Evolutionary conservation across 1,140 invertebrate genomes (phyloP), one percentile per base, ranked within the genome.

Genomic region (Caenorhabditis briggsae): DNA sequence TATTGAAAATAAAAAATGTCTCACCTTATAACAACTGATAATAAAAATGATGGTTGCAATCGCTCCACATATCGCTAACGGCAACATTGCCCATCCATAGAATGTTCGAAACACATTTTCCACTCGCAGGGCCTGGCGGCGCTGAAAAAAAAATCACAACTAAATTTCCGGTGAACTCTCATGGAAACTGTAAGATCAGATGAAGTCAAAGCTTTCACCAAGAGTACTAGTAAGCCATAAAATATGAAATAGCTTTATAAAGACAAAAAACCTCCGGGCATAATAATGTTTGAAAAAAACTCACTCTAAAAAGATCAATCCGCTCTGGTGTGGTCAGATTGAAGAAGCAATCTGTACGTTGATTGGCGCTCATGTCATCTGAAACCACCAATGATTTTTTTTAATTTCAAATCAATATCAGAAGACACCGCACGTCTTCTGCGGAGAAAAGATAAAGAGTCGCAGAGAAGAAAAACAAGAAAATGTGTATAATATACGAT

Each of bases 1-100:
- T 2, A 33, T 33, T 33, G 33, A 33, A 33, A 1, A 1, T 33
- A 1, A 3, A 33, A 33, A 25, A 48, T 70, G 0, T 20, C 46
- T 56, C 46, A 86, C 85, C 18, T 83, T 82, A 84, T 82, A 90
- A 14, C 90, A 90, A 50, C 86, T 88, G 11, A 84, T 55, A 33
- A 91, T 88, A 56, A 90, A 91, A 25, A 91, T 83, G 20, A 89
- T 65, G 18, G 88, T 89, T n/a, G 90, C 64, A 50, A 90, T 70
- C 14, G 89, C 58, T 23, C 84, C 90, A 56, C 88, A 41, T 33
- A 86, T 55, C 8, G 90, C 90, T 16, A 91, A 82, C 2, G 90
- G 90, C 1, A 91, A 55, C 33, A 85, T 53, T n/a, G 91, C 18
- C 90, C 87, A 91, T 20, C 90, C 90, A 74, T 88, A 90, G 58